Evolutionary conservation across 2,888 invertebrate genomes (phyloP).

Genomic region (Deroplatys truncata): DNA sequence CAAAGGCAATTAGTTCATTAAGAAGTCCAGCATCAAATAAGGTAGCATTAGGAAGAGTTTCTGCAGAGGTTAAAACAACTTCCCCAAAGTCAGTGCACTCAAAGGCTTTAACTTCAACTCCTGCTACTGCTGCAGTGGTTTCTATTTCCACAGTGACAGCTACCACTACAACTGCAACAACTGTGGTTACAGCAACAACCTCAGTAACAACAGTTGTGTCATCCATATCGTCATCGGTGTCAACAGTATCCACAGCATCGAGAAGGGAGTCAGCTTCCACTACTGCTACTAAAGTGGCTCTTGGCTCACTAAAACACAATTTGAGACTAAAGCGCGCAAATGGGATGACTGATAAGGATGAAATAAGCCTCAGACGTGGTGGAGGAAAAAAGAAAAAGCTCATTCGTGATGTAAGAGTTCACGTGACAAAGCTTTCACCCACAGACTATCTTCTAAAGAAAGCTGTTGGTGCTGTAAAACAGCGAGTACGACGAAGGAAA

Average conservation of each 20-base stretch:
- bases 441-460: constrained; percentile 33
- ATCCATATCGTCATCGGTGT: background rate
- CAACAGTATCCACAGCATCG: background rate
- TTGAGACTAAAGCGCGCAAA: constrained; percentile 26
- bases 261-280: background rate
- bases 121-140: background rate
- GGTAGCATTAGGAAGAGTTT: background rate
- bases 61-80: background rate
- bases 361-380: background rate
- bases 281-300: background rate
- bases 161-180: background rate
- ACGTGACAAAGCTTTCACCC: constrained; percentile 37
- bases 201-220: background rate
- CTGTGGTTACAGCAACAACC: background rate
- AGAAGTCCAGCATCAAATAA: background rate
- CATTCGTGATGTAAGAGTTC: constrained; percentile 38
- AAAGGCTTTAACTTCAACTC: background rate
- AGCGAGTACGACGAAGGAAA: constrained; percentile 61
- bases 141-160: background rate
- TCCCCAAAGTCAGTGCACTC: background rate
- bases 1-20: background rate
- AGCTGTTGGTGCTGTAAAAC: constrained; percentile 42
- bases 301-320: constrained; percentile 19
- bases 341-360: constrained; percentile 6
- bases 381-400: constrained; percentile 38